These are phyloP conservation scores for Lithobates sylvaticus DNA, from an alignment of 2,797 vertebrate species.

Conservation along the genomic window DNA sequence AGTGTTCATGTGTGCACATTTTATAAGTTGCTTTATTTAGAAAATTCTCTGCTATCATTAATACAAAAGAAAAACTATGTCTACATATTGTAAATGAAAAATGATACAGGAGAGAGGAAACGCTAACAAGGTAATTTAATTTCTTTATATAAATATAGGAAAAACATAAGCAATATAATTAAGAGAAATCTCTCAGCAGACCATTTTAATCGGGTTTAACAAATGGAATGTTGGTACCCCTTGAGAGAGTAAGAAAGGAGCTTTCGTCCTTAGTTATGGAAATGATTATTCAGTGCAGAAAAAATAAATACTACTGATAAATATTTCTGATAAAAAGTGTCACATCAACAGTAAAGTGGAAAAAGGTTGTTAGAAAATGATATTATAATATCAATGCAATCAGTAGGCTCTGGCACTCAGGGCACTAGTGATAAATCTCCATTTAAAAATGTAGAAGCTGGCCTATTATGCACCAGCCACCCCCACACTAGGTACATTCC, in stretches of 20 bases:
- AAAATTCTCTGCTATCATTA: neutral
- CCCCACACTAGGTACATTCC: too few species aligned
- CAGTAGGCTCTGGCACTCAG: too few species aligned
- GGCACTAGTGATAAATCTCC: too few species aligned
- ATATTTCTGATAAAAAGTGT: too few species aligned
- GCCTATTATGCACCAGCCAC: too few species aligned
- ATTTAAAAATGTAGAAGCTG: too few species aligned
- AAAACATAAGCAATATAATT: neutral
- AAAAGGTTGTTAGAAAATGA: too few species aligned
- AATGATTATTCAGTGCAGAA: neutral
- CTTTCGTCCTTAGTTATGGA: neutral
- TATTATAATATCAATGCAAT: too few species aligned
- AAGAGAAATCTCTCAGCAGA: neutral
- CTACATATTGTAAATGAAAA: neutral
- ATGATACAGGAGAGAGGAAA: neutral
- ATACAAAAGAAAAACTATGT: neutral
- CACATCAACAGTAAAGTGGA: too few species aligned
- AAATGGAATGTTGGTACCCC: neutral
- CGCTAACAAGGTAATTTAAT: slow-evolving; percentile 4
- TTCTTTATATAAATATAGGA: neutral
- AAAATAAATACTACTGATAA: neutral
- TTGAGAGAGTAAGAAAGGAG: neutral
- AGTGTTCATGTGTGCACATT: neutral
- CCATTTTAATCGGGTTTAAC: neutral
- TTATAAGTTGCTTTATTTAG: slow-evolving; percentile 20